Evolutionary conservation across 2,888 invertebrate genomes (phyloP), one percentile per base, ranked within the genome.

Genomic region (Imbricaverruca yamaguchii): DNA sequence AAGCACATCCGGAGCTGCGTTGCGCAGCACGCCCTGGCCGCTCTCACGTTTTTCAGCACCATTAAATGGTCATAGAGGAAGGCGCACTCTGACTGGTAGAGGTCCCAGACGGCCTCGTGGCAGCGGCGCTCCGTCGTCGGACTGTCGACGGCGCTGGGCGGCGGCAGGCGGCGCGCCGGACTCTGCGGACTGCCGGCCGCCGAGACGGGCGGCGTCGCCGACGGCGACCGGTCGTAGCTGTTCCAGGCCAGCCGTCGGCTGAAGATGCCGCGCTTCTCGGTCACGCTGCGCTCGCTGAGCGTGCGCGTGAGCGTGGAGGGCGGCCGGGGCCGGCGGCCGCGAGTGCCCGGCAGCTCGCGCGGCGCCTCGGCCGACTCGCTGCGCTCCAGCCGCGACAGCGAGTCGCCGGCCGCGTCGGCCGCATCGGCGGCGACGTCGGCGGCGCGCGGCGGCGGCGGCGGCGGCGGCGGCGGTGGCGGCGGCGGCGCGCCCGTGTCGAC

Each of bases 11-110:
- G 7, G 18, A 12, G 13, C 65, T 23, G 3, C n/a, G n/a, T 8
- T 10, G 9, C 65, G n/a, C 65, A 9, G 8, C 23, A 7, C 65
- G 9, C 1, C 1, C 1, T 1, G 65, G n/a, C 6, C 9, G 18
- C 18, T 85, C 89, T 88, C 85, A 90, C 90, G 85, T 90, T 90
- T 86, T 90, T 90, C 57, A 91, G 87, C 25, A 90, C 91, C 89
- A 91, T 90, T 57, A 91, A 87, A 85, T 91, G 91, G 83, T 90
- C 89, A 81, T 90, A 89, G 57, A 91, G 89, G 85, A 91, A 91
- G 83, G 90, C 89, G 84, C 90, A 88, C 86, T 91, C 91, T 83
- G 89, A 89, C 85, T 90, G 90, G 86, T 91, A 91, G 13, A 91
- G 87, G 85, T 91, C 91, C 91, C 91, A 91, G 23, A 91, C 88